A percentile compares a stretch with the other conserved stretches of the same genome.
Conservation (phyloP, 2,888 invertebrate species). For the Auanema freiburgensis region DNA sequence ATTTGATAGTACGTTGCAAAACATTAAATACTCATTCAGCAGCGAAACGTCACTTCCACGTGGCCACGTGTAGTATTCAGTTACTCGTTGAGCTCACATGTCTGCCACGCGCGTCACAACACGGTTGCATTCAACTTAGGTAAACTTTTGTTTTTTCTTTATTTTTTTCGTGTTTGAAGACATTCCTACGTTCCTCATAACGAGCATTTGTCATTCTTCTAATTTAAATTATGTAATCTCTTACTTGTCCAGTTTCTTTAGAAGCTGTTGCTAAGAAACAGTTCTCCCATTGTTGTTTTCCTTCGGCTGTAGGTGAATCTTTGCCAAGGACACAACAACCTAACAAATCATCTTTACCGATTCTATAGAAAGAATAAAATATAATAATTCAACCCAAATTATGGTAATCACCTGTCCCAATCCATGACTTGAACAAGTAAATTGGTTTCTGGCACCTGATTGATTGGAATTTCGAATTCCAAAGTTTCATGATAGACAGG, state of each 20-base stretch:
- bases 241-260: constrained; percentile 19
- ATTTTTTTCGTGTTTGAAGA: not conserved
- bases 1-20: constrained; percentile 1
- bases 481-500: constrained; percentile 82
- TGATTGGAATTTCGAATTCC: constrained; percentile 85
- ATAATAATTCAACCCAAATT: not conserved
- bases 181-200: not conserved
- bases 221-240: not conserved
- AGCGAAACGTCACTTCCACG: no score
- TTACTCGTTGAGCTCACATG: no score
- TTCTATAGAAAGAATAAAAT: constrained; percentile 70
- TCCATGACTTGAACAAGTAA: constrained; percentile 84
- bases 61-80: no score
- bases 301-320: constrained; percentile 57
- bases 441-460: constrained; percentile 79
- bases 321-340: constrained; percentile 73
- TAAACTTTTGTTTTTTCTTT: no score
- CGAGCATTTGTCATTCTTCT: not conserved
- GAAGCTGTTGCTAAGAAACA: constrained; percentile 36
- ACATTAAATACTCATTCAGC: no score
- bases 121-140: no score
- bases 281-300: constrained; percentile 61
- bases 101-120: no score
- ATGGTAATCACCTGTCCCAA: constrained; percentile 77
- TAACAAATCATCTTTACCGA: constrained; percentile 83